Conservation (phyloP, 2,797 vertebrate genomes). For the Zenarchopterus dispar region DNA sequence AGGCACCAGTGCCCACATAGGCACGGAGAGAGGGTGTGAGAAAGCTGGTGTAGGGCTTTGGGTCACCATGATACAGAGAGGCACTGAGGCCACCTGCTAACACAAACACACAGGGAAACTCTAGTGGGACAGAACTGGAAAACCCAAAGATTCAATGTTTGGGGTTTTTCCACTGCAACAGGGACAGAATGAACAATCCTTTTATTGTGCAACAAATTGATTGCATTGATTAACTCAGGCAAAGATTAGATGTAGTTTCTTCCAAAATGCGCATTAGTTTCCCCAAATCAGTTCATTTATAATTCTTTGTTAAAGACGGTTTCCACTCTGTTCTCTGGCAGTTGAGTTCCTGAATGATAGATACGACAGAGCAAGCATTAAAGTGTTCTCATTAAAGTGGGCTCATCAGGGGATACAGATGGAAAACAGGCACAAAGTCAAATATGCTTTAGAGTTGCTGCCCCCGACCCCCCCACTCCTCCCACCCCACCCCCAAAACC, state of each 20-base stretch:
- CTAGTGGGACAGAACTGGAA: conserved; percentile 44
- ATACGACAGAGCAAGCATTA: conserved; percentile 34
- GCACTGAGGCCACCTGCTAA: conserved; percentile 61
- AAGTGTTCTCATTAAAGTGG: conserved; percentile 4
- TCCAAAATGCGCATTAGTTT: conserved; percentile 26
- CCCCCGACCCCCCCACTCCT: too few species aligned
- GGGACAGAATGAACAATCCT: conserved; percentile 19
- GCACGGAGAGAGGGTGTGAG: background rate
- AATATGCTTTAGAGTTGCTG: background rate
- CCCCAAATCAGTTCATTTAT: conserved; percentile 40
- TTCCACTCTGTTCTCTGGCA: conserved; percentile 42
- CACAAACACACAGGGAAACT: conserved; percentile 48
- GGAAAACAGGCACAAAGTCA: conserved; percentile 39
- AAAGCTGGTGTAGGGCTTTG: conserved; percentile 22
- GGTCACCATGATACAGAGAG: conserved; percentile 16
- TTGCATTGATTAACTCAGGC: background rate
- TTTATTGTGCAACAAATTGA: conserved; percentile 25
- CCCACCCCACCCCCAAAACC: background rate
- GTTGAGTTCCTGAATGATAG: conserved; percentile 39
- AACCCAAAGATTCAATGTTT: conserved; percentile 18
- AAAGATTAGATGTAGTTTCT: conserved; percentile 9
- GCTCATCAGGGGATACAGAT: conserved; percentile 27
- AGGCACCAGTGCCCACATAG: conserved; percentile 1
- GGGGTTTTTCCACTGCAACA: conserved; percentile 70
- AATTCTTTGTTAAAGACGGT: conserved; percentile 22